Base-by-base conservation (phyloP, 2,888 invertebrate genomes). In the Anoplius nigerrimus region DNA sequence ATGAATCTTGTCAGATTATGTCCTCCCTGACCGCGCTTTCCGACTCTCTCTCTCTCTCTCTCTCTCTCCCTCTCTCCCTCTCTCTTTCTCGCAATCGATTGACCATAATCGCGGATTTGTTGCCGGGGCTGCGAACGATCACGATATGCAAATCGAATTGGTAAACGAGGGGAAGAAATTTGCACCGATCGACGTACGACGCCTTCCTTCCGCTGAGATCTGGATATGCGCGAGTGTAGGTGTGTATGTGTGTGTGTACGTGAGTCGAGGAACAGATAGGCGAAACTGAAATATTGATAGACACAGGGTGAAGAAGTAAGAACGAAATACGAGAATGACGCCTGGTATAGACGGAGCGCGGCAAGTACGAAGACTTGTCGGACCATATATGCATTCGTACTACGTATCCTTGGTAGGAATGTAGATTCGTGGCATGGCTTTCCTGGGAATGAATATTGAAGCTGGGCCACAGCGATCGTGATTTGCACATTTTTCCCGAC, bases 61-160 rank as follows among this genome's bases (percentile, higher is more conserved):
- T 42, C 2, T 34, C 62, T 22, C 27, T 13, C 2, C 46, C 46
- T 11, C 15, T 11, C 5, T 11, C 3, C 15, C 16, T 48, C 6
- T 22, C 21, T 57, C 51, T 16, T 27, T 48, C 21, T 5, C 27
- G 20, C 27, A 51, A 6, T 34, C 34, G 11, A 34, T 46, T 22
- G 21, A 34, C 46, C 56, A 52, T 54, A 48, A 66, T 66, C 60
- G 60, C 16, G 13, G 63, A 68, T 67, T 70, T 59, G 67, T 62
- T 52, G 51, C 16, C 6, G 13, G 53, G n/a, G 52, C 51, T 52
- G 48, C 63, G 62, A 63, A 70, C 56, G 48, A 1, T 27, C 34
- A 46, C 53, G 59, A 65, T 65, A 71, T 69, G 65, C 65, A 65
- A 71, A 71, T 71, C 22, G 59, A 42, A 69, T 55, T 34, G 59